Percentiles rank a stretch among this genome's conserved stretches.
phyloP scores from a whole-genome alignment of 30 jellyfish, hydroid and myxozoan species.

The Pelagia noctiluca region DNA sequence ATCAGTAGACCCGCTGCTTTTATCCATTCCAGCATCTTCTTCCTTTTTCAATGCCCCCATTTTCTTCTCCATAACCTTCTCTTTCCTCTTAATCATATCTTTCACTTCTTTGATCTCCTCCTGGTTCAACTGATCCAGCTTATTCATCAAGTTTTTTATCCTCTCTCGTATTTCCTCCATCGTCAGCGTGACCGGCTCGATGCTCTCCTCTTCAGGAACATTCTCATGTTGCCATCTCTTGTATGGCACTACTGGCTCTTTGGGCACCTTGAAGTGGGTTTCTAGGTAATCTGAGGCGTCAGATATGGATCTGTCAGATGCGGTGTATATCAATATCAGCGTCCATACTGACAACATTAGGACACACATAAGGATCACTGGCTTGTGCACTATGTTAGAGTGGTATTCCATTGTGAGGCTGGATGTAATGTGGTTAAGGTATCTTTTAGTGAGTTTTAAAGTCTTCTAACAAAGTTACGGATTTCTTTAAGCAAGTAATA shows the following conservation, averaged over 20 bases:
- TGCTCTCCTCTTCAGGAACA: background rate
- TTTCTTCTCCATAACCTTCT: background rate
- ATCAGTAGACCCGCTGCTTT: background rate
- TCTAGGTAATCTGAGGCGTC: background rate
- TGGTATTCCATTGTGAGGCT: slow-evolving; percentile 7
- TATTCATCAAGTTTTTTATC: background rate
- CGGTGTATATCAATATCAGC: background rate
- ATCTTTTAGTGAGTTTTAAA: no score
- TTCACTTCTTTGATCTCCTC: background rate
- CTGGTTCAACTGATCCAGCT: slow-evolving; percentile 4
- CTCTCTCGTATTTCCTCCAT: slow-evolving; percentile 2
- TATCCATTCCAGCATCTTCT: background rate
- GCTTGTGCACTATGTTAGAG: background rate
- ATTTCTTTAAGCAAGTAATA: no score
- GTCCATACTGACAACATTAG: background rate
- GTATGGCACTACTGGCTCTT: background rate
- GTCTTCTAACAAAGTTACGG: no score
- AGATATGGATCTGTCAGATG: slow-evolving; percentile 9
- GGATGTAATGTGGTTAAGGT: no score
- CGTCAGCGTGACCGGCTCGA: background rate
- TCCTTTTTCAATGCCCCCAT: background rate
- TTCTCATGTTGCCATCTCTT: background rate
- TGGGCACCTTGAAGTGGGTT: background rate
- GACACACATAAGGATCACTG: background rate
- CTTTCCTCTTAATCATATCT: background rate